A percentile compares a stretch with the other conserved stretches of the same genome.
These are phyloP conservation scores for Calycopis cecrops DNA, from an alignment of 1,140 invertebrate species.

Conservation along the genomic window DNA sequence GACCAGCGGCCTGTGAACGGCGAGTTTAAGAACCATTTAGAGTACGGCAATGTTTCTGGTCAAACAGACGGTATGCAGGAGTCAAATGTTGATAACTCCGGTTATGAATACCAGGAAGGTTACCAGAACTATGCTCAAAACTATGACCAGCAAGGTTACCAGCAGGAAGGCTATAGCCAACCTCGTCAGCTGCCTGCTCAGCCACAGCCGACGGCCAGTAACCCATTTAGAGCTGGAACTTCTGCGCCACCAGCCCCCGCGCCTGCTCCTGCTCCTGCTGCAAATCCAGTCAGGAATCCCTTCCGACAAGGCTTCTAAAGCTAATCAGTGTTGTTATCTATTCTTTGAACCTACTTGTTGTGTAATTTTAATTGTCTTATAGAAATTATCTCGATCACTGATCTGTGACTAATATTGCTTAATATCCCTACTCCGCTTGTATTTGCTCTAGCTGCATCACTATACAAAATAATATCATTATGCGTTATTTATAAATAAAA, in stretches of 20 bases:
- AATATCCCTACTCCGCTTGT: slow-evolving; percentile 51
- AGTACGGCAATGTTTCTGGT: slow-evolving; percentile 77
- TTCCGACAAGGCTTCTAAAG: slow-evolving; percentile 77
- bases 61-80: slow-evolving; percentile 77
- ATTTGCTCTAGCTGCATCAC: slow-evolving; percentile 15
- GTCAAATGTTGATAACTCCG: slow-evolving; percentile 79
- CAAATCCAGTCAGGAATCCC: slow-evolving; percentile 68
- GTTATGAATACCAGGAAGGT: slow-evolving; percentile 61
- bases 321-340: slow-evolving; percentile 64
- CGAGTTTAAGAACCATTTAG: slow-evolving; percentile 88
- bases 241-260: slow-evolving; percentile 39
- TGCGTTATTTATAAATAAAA: too few relatives aligned
- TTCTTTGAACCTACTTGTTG: slow-evolving; percentile 69
- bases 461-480: neutral
- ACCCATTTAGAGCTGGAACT: slow-evolving; percentile 73
- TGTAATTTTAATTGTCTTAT: slow-evolving; percentile 69
- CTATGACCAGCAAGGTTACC: slow-evolving; percentile 61
- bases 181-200: slow-evolving; percentile 51
- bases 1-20: slow-evolving; percentile 85
- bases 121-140: slow-evolving; percentile 73
- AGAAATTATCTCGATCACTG: slow-evolving; percentile 67
- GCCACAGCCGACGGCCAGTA: slow-evolving; percentile 70
- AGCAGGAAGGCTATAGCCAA: slow-evolving; percentile 74
- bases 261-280: slow-evolving; percentile 41
- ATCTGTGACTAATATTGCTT: slow-evolving; percentile 50